Conservation (phyloP, 1,140 invertebrate genomes). For the Sminthurides bifidus region DNA sequence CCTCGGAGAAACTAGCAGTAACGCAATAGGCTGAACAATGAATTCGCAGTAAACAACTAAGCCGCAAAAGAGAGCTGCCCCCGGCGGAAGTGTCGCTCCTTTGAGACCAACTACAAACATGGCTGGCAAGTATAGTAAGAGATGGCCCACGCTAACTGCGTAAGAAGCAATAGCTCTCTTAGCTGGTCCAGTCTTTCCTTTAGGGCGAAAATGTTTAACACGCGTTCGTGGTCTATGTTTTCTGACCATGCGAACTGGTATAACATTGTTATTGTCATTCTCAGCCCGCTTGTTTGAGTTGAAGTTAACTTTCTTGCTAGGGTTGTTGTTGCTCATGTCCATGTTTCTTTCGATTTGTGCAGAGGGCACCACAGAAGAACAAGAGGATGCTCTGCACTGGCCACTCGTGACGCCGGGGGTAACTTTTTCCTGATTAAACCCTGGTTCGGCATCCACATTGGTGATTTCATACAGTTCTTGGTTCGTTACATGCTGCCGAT, state of each 20-base stretch:
- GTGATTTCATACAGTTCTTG: background rate
- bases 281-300: background rate
- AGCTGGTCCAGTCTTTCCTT: conserved; percentile 19
- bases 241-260: background rate
- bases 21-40: conserved; percentile 34
- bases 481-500: background rate
- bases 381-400: too few relatives aligned
- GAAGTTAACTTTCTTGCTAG: background rate
- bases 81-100: conserved; percentile 32
- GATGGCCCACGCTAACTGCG: conserved; percentile 33
- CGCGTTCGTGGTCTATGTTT: conserved; percentile 13
- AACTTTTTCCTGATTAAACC: too few relatives aligned
- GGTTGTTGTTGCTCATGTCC: background rate
- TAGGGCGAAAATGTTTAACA: conserved; percentile 22
- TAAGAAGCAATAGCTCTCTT: conserved; percentile 32
- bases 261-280: background rate
- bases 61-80: conserved; percentile 32
- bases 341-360: too few relatives aligned
- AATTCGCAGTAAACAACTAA: conserved; percentile 36
- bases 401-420: too few relatives aligned
- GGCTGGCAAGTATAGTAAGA: conserved; percentile 34
- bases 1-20: conserved; percentile 32
- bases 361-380: too few relatives aligned
- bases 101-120: conserved; percentile 32
- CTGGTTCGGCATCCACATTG: too few relatives aligned